Base-by-base conservation (phyloP, 1,140 invertebrate species). In the Drosophila saltans region DNA sequence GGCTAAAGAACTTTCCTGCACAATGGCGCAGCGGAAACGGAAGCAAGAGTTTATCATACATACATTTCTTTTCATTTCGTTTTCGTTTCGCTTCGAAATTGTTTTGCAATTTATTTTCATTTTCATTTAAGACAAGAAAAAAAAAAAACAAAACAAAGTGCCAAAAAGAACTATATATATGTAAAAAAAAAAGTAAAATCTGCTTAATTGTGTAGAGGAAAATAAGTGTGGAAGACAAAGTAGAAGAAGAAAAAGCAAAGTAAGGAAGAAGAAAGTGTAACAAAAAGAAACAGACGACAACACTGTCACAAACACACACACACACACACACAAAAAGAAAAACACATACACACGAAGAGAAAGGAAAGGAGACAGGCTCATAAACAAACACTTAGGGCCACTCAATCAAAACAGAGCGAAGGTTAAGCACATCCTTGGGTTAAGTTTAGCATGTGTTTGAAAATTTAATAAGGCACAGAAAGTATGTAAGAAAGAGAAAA, bases 21-120 rank as follows among this genome's bases (percentile, higher is more conserved):
- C 86, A 82, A 83, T 91, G 84, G 89, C 90, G 82, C 89, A 89
- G 90, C 90, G 90, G 90, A 91, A 91, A 91, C 90, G 90, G 90
- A 91, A 91, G 90, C 78, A 72, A 75, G 77, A 89, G 80, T 84
- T 81, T 80, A 84, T 78, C 80, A 52, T 52, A 52, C 30, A 55
- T 64, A 45, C 26, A 72, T 86, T 74, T 76, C 48, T 65, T 80
- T 63, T 80, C 69, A 43, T 60, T 70, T 57, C 28, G 11, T 68
- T 62, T 61, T 69, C 40, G 2, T 55, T 61, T 69, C 40, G 2
- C 41, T 43, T 24, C 56, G 28, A 58, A 58, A 58, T 40, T 67
- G 33, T 10, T 24, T 45, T 74, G 52, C 48, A 56, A 68, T 79
- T 74, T 61, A 64, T 67, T 68, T 64, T 61, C 61, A 24, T 77